phyloP scores from a whole-genome alignment of 1,140 invertebrate species.

The Drosophila bocki region DNA sequence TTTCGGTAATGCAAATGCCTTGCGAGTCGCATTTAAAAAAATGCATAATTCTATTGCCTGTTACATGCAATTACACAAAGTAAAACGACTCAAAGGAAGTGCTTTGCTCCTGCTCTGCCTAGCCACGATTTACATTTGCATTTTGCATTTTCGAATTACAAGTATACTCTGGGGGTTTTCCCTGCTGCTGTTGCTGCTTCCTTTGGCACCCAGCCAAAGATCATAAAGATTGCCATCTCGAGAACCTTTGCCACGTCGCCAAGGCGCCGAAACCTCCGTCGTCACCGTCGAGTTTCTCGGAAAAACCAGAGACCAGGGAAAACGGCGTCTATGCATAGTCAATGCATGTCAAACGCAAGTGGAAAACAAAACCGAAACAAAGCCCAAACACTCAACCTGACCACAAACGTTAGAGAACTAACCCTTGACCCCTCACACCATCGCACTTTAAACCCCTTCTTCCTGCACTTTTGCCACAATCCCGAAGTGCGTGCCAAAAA shows the following conservation, averaged over 20 bases:
- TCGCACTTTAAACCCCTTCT: background rate
- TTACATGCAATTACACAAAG: constrained; percentile 73
- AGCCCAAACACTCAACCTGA: constrained; percentile 68
- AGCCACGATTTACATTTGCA: constrained; percentile 49
- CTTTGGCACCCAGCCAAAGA: constrained; percentile 66
- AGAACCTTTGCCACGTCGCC: constrained; percentile 64
- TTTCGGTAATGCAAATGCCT: constrained; percentile 25
- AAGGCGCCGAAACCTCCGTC: constrained; percentile 16
- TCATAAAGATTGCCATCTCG: constrained; percentile 65
- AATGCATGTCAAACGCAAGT: constrained; percentile 80
- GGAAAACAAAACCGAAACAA: constrained; percentile 62
- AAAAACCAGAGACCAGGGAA: background rate
- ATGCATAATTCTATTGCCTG: constrained; percentile 69
- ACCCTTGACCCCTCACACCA: constrained; percentile 9
- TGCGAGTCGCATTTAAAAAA: constrained; percentile 49
- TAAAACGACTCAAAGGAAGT: constrained; percentile 43
- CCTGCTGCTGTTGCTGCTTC: background rate
- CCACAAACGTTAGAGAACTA: constrained; percentile 55
- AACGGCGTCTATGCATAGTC: constrained; percentile 65
- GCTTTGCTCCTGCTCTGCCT: constrained; percentile 23
- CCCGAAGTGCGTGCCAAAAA: constrained; percentile 67
- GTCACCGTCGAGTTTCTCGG: constrained; percentile 1
- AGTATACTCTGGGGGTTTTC: constrained; percentile 27
- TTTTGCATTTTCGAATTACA: constrained; percentile 62
- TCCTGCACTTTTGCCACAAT: background rate